Conservation (phyloP, 2,797 vertebrate species). For the Hybognathus amarus region DNA sequence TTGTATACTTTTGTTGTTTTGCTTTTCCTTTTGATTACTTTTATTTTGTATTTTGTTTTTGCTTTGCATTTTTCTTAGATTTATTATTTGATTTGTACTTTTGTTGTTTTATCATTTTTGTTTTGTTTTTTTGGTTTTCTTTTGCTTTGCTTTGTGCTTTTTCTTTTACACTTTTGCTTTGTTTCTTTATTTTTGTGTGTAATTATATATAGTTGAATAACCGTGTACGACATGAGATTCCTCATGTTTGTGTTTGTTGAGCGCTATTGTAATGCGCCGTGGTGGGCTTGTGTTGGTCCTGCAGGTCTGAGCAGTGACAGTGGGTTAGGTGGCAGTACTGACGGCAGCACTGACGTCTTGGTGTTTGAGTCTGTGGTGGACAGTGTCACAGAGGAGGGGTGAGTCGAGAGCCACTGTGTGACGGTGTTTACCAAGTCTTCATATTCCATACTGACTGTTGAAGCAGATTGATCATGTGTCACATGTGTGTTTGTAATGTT, state of each 20-base stretch:
- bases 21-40: neutral
- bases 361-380: constrained; percentile 90
- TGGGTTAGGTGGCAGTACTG: constrained; percentile 93
- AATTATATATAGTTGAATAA: neutral
- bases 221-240: neutral
- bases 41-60: neutral
- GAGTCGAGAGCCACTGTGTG: constrained; percentile 57
- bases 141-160: neutral
- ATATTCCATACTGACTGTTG: neutral
- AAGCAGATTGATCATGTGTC: neutral
- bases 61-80: too few species aligned
- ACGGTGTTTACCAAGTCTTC: neutral
- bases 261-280: constrained; percentile 70
- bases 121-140: neutral
- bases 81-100: too few species aligned
- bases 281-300: constrained; percentile 78
- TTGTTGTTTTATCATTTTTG: too few species aligned
- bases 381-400: constrained; percentile 96
- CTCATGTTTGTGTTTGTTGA: neutral
- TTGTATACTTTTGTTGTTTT: neutral
- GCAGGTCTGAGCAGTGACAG: constrained; percentile 98
- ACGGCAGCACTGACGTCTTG: constrained; percentile 93
- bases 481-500: constrained; percentile 7
- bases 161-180: neutral
- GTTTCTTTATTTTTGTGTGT: neutral